Evolutionary conservation across 2,888 invertebrate species (phyloP), one percentile per base, ranked within the genome.

Genomic region (Platycheirus rosarum): DNA sequence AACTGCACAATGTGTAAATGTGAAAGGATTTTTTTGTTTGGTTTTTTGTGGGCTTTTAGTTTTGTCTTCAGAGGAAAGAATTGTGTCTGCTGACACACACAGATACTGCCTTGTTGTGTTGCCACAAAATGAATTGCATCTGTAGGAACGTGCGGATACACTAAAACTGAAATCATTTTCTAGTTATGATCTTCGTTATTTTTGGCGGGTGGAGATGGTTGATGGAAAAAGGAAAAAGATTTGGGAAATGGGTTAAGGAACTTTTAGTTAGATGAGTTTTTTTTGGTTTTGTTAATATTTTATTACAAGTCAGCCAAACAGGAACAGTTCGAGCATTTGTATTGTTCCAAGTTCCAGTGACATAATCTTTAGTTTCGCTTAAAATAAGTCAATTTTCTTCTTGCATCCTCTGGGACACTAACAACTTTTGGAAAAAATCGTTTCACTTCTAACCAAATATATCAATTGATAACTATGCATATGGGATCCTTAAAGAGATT

Each of bases 1-100:
- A 82, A 68, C 66, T 77, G 82, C 77, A 71, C 62, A 77, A 68
- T 73, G 80, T 82, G 77, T 77, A 82, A 77, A 68, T 77, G 71
- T 76, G 66, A 55, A 73, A 73, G 55, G 71, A 82, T 44, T 44
- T 55, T 63, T 20, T 18, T 68, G 18, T n/a, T 53, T 42, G 32
- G 29, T 26, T 26, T 37, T 57, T 71, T 16, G 44, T 42, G 60
- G 60, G 26, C 60, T 60, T 60, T 60, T 60, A 35, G 46, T 51
- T 51, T 48, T 49, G 37, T 75, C 37, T 69, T 63, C 49, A 29
- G n/a, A 8, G 29, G 13, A 29, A 55, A 48, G 37, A 48, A 73
- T 71, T 29, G 18, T 44, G 32, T 63, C 71, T 82, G 77, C 71
- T 82, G 77, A 49, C 26, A 44, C 57, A 48, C 49, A 49, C 55